phyloP scores from a whole-genome alignment of 2,888 invertebrate genomes.

The Nebria salina region DNA sequence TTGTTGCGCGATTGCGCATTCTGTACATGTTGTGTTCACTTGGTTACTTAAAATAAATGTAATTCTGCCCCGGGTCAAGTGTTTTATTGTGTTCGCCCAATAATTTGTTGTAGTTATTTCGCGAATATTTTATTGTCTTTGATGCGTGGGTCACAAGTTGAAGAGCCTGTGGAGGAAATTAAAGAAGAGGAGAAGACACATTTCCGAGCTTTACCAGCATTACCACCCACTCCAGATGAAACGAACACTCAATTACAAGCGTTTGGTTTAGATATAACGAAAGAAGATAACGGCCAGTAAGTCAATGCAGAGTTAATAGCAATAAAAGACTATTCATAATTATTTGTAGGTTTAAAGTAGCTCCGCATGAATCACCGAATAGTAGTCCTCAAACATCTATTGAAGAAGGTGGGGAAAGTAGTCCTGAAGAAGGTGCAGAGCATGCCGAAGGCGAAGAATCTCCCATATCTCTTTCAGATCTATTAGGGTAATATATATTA shows the following conservation, averaged over 20 bases:
- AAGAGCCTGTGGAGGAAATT: slow-evolving; percentile 75
- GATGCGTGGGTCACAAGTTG: slow-evolving; percentile 86
- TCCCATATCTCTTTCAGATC: slow-evolving; percentile 77
- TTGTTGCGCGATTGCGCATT: too few species aligned
- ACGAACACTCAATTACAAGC: slow-evolving; percentile 78
- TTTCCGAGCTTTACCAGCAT: slow-evolving; percentile 73
- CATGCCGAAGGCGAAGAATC: slow-evolving; percentile 68
- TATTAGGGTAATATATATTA: slow-evolving; percentile 70
- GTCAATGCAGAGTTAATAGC: slow-evolving; percentile 52
- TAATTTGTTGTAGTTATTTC: slow-evolving; percentile 72
- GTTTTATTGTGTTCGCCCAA: too few species aligned
- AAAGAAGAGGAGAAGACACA: slow-evolving; percentile 72
- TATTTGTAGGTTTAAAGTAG: slow-evolving; percentile 71
- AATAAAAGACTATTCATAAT: neutral
- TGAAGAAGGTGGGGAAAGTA: slow-evolving; percentile 65
- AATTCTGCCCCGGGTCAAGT: too few species aligned
- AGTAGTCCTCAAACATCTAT: slow-evolving; percentile 76
- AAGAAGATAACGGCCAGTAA: slow-evolving; percentile 83
- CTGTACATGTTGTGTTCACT: too few species aligned
- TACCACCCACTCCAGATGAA: slow-evolving; percentile 80
- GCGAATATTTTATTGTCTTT: slow-evolving; percentile 79
- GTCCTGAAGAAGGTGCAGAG: slow-evolving; percentile 64
- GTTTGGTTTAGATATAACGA: slow-evolving; percentile 81
- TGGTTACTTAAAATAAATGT: too few species aligned
- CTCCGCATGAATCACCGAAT: slow-evolving; percentile 77